These are phyloP conservation scores for Cyclina sinensis DNA, from an alignment of 1,140 invertebrate genomes.

Conservation along the genomic window DNA sequence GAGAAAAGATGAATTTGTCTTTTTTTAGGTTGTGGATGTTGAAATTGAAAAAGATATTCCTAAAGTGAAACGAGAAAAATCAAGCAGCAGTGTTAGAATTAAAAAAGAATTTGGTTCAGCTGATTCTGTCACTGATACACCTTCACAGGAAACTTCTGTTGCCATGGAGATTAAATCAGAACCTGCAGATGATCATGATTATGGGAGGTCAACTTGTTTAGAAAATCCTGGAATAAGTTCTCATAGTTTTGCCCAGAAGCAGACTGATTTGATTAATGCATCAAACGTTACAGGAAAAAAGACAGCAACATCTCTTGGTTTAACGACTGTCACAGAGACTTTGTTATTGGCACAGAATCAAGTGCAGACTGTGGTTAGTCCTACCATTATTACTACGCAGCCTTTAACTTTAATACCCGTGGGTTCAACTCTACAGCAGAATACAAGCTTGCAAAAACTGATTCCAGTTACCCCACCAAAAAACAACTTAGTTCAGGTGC, in stretches of 20 bases:
- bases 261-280: not conserved
- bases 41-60: constrained; percentile 69
- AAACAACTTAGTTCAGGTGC: constrained; percentile 17
- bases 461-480: constrained; percentile 50
- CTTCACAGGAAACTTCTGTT: not conserved
- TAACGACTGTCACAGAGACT: not conserved
- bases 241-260: not conserved
- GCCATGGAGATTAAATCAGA: constrained; percentile 45
- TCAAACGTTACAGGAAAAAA: not conserved
- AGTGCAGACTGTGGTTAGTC: constrained; percentile 28
- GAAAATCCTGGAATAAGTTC: not conserved
- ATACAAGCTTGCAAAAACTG: not conserved
- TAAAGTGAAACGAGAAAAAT: constrained; percentile 34
- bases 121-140: not conserved
- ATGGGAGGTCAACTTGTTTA: constrained; percentile 28
- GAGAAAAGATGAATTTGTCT: too few species aligned
- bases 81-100: not conserved
- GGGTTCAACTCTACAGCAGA: not conserved
- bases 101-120: constrained; percentile 35
- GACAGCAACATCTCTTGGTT: not conserved
- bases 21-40: constrained; percentile 72
- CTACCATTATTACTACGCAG: constrained; percentile 44
- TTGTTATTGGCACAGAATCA: not conserved
- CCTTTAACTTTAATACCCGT: constrained; percentile 50
- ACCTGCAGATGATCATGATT: constrained; percentile 62